Percentiles rank a stretch among this genome's conserved stretches.
phyloP scores from a whole-genome alignment of 2,113 vertebrate species.

The Turnix velox region DNA sequence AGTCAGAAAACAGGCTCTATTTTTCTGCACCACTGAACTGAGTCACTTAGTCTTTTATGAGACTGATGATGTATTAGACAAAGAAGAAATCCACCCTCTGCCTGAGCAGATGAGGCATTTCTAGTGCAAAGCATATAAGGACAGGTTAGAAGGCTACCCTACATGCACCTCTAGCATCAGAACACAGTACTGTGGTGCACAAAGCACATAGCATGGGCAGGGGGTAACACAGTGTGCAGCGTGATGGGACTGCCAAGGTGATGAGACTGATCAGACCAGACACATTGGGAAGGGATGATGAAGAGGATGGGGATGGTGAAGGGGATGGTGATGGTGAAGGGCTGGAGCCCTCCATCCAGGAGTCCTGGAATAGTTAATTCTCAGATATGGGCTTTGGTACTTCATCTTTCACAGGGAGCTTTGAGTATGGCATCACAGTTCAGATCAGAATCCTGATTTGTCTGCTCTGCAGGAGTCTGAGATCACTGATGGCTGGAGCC shows the following conservation, averaged over 20 bases:
- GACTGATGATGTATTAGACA: not conserved
- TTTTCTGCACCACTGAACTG: slow-evolving; percentile 6
- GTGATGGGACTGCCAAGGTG: not conserved
- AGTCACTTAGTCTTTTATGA: not conserved
- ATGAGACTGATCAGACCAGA: fast-evolving
- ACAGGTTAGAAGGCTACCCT: not conserved
- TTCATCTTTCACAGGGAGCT: not conserved
- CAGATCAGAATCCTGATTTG: not conserved
- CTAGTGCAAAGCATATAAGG: not conserved
- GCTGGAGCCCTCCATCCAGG: not conserved
- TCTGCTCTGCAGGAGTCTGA: fast-evolving
- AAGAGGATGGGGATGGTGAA: not conserved
- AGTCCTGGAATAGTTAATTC: not conserved
- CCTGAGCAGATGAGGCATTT: slow-evolving; percentile 6
- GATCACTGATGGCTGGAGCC: not conserved
- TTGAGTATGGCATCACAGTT: fast-evolving
- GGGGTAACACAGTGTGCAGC: not conserved
- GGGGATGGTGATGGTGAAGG: not conserved
- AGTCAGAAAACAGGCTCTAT: not conserved
- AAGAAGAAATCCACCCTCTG: not conserved
- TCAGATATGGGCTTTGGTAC: not conserved
- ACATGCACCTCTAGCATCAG: not conserved
- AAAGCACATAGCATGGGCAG: not conserved
- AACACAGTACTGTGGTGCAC: not conserved
- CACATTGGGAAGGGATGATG: not conserved